A percentile compares a stretch with the other conserved stretches of the same genome.
These are phyloP conservation scores for Apis florea DNA, from an alignment of 1,140 invertebrate genomes.

Conservation along the genomic window DNA sequence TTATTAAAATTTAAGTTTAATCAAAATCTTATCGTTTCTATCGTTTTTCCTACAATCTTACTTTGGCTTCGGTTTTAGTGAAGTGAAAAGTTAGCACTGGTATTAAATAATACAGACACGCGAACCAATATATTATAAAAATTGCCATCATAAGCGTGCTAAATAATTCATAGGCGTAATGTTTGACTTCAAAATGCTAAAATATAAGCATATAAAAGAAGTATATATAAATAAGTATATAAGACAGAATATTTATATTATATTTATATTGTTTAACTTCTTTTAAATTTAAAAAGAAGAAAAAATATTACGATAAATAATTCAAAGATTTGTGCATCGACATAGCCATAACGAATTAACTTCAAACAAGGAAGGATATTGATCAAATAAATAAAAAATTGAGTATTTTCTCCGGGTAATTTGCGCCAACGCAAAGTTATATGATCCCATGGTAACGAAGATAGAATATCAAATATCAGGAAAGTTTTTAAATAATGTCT, in stretches of 20 bases:
- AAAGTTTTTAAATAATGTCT: slow-evolving; percentile 69
- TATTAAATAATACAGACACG: slow-evolving; percentile 72
- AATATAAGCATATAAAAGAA: slow-evolving; percentile 25
- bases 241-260: not conserved
- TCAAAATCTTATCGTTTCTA: not conserved
- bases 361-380: slow-evolving; percentile 76
- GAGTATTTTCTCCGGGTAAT: slow-evolving; percentile 61
- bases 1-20: too few species aligned
- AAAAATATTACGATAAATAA: slow-evolving; percentile 66
- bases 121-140: slow-evolving; percentile 74
- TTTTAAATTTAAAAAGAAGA: not conserved
- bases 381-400: slow-evolving; percentile 57
- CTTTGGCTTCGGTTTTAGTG: slow-evolving; percentile 37
- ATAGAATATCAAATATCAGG: slow-evolving; percentile 70
- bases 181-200: slow-evolving; percentile 68
- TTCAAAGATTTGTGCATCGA: slow-evolving; percentile 63
- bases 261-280: not conserved
- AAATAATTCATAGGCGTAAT: slow-evolving; percentile 66
- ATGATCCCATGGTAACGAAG: slow-evolving; percentile 74
- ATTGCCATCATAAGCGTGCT: slow-evolving; percentile 66
- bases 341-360: slow-evolving; percentile 67
- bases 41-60: slow-evolving; percentile 22
- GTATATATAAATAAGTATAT: slow-evolving; percentile 1
- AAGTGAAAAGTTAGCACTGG: slow-evolving; percentile 66
- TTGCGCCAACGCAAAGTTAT: slow-evolving; percentile 72